Evolutionary conservation across 2,888 invertebrate genomes (phyloP).

Genomic region (Amiota minor): DNA sequence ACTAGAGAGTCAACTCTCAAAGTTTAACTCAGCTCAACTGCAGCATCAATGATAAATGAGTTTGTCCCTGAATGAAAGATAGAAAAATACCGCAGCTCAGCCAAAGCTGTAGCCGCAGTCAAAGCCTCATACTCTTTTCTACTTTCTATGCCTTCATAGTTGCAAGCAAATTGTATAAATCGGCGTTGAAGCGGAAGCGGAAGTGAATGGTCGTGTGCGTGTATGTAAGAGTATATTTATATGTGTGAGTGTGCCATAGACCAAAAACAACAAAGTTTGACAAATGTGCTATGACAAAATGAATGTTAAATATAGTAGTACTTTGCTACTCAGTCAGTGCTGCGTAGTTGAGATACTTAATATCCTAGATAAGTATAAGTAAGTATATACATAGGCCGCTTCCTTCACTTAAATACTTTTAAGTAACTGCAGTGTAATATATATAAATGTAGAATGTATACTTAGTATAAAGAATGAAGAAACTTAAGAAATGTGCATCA

Average conservation of each 20-base stretch:
- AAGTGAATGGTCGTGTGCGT: conserved; percentile 1
- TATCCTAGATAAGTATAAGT: conserved; percentile 41
- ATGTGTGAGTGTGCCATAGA: conserved; percentile 6
- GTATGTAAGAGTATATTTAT: background rate
- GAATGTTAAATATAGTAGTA: background rate
- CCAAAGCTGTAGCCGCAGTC: background rate
- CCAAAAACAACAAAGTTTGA: conserved; percentile 53
- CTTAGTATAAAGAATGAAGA: too few relatives aligned
- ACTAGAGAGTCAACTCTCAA: background rate
- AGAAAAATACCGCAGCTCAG: conserved; percentile 51
- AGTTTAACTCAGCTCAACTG: conserved; percentile 39
- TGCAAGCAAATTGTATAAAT: background rate
- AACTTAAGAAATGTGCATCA: conserved; percentile 22
- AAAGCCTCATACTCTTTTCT: too few relatives aligned
- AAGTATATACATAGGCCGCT: conserved; percentile 6
- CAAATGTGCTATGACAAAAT: conserved; percentile 51
- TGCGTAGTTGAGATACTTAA: background rate
- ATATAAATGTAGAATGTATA: background rate
- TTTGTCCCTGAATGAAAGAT: conserved; percentile 57
- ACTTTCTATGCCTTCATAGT: background rate
- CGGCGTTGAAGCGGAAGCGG: background rate
- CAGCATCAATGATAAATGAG: conserved; percentile 66
- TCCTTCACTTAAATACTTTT: background rate
- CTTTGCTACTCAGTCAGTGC: background rate
- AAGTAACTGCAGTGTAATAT: background rate